phyloP scores from a whole-genome alignment of 2,888 invertebrate species.

The Ryuthela nishihirai region DNA sequence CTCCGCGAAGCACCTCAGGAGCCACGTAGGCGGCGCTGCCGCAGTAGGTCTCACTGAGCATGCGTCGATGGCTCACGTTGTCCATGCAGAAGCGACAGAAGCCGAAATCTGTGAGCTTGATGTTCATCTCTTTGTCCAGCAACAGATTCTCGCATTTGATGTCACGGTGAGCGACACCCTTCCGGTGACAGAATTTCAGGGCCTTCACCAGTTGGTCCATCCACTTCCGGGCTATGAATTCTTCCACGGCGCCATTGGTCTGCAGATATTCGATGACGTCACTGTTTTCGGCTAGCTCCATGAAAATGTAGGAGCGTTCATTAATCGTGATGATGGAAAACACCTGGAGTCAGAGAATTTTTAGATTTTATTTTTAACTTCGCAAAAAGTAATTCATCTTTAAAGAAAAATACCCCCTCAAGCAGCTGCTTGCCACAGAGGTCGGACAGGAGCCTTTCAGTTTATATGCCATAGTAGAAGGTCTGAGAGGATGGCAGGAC shows the following conservation, averaged over 20 bases:
- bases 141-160: conserved; percentile 65
- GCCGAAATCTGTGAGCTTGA: conserved; percentile 56
- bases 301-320: conserved; percentile 47
- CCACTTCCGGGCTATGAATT: conserved; percentile 52
- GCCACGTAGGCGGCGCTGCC: conserved; percentile 82
- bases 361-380: too few relatives aligned
- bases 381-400: too few relatives aligned
- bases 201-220: conserved; percentile 57
- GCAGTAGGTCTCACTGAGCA: conserved; percentile 78
- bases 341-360: too few relatives aligned
- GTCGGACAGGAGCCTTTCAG: too few relatives aligned
- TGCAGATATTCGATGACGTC: conserved; percentile 52
- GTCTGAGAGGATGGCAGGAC: too few relatives aligned
- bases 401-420: too few relatives aligned
- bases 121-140: conserved; percentile 50
- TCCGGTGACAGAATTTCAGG: conserved; percentile 57
- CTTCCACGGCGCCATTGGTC: conserved; percentile 53
- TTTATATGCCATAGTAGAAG: too few relatives aligned
- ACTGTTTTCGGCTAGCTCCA: conserved; percentile 51
- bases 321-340: conserved; percentile 45
- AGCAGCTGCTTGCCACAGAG: too few relatives aligned
- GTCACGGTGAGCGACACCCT: conserved; percentile 54
- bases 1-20: conserved; percentile 74
- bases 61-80: conserved; percentile 59
- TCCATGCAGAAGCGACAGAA: conserved; percentile 47